Conservation (phyloP, 2,113 vertebrate species). For the Cyprinodon tularosa region DNA sequence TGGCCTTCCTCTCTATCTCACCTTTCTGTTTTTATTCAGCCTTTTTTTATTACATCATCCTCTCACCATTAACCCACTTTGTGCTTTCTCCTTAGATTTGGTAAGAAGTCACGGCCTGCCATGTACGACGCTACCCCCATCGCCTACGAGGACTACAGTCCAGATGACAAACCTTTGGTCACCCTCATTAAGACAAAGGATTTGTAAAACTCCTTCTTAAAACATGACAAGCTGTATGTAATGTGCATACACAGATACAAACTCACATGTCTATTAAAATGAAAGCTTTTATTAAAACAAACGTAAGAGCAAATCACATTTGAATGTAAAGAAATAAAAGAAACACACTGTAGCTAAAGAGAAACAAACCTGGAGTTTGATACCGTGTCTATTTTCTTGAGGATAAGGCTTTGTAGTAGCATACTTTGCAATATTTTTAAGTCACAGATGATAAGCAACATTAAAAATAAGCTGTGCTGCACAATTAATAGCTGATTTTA, state of each 20-base stretch:
- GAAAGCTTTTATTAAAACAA: conserved; percentile 65
- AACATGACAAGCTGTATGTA: conserved; percentile 29
- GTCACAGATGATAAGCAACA: conserved; percentile 48
- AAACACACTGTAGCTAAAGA: conserved; percentile 55
- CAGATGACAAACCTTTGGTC: conserved; percentile 97
- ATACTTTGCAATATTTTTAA: conserved; percentile 60
- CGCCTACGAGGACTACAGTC: conserved; percentile 96
- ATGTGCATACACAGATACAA: conserved; percentile 8
- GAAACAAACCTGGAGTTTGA: conserved; percentile 64
- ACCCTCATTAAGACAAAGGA: conserved; percentile 99
- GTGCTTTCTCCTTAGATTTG: conserved; percentile 84
- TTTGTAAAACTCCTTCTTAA: conserved; percentile 84
- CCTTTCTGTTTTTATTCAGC: background rate
- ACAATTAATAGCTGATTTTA: conserved; percentile 59
- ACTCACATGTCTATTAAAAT: conserved; percentile 32
- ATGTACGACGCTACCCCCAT: conserved; percentile 98
- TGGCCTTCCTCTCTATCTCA: background rate
- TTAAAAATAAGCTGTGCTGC: conserved; percentile 55
- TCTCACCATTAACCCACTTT: background rate
- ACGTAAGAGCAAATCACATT: conserved; percentile 49
- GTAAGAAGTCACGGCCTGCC: conserved; percentile 94
- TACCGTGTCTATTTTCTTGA: conserved; percentile 74
- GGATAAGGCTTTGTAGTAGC: conserved; percentile 74
- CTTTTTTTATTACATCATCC: background rate
- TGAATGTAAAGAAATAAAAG: conserved; percentile 61